phyloP scores from a whole-genome alignment of 2,888 invertebrate species.

The Cryptocephalus moraei region DNA sequence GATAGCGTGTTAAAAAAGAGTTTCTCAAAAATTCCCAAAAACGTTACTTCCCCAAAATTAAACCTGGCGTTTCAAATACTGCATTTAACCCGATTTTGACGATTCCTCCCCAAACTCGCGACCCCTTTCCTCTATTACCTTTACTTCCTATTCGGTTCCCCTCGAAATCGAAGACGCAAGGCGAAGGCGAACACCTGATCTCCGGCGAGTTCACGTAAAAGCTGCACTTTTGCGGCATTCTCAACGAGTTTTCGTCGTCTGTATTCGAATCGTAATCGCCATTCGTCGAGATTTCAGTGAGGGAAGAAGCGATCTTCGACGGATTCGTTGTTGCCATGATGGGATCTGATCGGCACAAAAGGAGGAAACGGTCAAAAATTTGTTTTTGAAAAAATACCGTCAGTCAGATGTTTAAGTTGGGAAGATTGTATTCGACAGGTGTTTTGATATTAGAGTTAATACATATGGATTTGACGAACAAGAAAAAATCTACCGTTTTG shows the following conservation, averaged over 20 bases:
- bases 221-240: background rate
- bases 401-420: too few relatives aligned
- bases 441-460: too few relatives aligned
- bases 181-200: constrained; percentile 35
- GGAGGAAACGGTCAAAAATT: too few relatives aligned
- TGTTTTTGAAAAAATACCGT: too few relatives aligned
- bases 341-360: background rate
- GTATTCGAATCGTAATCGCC: background rate
- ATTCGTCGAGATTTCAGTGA: background rate
- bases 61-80: too few relatives aligned
- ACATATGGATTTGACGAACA: too few relatives aligned
- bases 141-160: background rate
- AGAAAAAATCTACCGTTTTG: too few relatives aligned
- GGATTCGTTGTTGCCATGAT: background rate
- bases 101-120: too few relatives aligned
- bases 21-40: too few relatives aligned
- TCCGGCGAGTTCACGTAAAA: constrained; percentile 25
- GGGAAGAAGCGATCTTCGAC: background rate
- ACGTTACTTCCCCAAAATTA: too few relatives aligned
- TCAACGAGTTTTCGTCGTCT: background rate
- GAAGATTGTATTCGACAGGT: too few relatives aligned
- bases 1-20: too few relatives aligned
- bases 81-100: background rate
- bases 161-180: constrained; percentile 30
- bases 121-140: constrained; percentile 6